A percentile compares a stretch with the other conserved stretches of the same genome.
Evolutionary conservation across 1,140 invertebrate species (phyloP).

Genomic region (Calliphora vicina): DNA sequence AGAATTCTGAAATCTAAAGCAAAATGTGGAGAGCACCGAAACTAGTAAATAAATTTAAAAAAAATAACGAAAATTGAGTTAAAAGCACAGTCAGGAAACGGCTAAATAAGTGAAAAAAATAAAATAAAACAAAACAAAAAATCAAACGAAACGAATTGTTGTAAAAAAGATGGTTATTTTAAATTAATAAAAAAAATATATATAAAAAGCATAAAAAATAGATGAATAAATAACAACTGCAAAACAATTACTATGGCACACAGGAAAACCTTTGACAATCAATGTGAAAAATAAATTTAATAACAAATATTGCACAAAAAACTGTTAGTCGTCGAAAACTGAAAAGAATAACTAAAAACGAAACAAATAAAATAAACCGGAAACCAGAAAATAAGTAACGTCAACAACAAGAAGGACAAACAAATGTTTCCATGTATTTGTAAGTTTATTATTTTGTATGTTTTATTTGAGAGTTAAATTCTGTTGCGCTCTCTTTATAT

Average conservation of each 20-base stretch:
- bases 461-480: neutral
- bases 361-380: conserved; percentile 18
- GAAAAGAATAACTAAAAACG: conserved; percentile 1
- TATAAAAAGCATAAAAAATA: no score
- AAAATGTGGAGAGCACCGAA: neutral
- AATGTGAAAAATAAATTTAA: neutral
- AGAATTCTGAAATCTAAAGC: neutral
- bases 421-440: neutral
- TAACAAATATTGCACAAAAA: neutral
- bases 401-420: conserved; percentile 19
- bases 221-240: neutral
- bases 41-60: neutral
- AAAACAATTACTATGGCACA: neutral
- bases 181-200: conserved; percentile 18
- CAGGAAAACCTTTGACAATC: conserved; percentile 32
- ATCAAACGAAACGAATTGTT: neutral
- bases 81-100: neutral
- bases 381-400: conserved; percentile 27
- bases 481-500: no score
- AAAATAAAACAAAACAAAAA: conserved; percentile 21
- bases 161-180: neutral
- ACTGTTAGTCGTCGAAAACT: neutral
- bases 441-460: neutral
- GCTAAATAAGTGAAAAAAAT: neutral
- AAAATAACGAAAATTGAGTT: neutral